Evolutionary conservation across 2,888 invertebrate species (phyloP), one percentile per base, ranked within the genome.

Genomic region (Hyles lineata): DNA sequence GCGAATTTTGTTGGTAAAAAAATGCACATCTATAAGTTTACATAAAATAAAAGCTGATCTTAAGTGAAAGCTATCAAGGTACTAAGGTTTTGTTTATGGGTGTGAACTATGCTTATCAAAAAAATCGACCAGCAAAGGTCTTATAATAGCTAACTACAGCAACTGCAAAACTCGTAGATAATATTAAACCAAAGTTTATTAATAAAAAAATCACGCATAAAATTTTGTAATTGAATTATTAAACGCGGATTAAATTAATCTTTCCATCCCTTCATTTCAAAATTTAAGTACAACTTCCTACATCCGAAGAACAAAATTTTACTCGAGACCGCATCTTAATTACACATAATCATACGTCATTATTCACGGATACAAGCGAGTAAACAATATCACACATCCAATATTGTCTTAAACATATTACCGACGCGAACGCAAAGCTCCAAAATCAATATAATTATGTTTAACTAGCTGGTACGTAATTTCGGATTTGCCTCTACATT

Each of bases 381-480:
- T 75, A 82, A 82, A 85, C 84, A 84, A 83, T 83, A 83, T 82
- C 82, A 79, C 80, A 83, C 79, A 85, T 83, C 80, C 79, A 83
- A 87, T 87, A 86, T 88, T 87, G 82, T 85, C 79, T 84, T 82
- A 78, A 83, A 84, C 83, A 83, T 86, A 82, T 83, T 67, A 23
- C 43, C 67, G 81, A 83, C 76, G 74, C 76, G 76, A 82, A 81
- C 80, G 74, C 82, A 83, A 85, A 84, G 83, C 83, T 83, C 77
- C 76, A 83, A 84, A 87, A 89, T 89, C 89, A 88, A 90, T 90
- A 87, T 88, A 86, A 86, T 86, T 80, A 82, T 84, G 83, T 88
- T 85, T 85, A 85, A 87, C 85, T 87, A 87, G 81, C 81, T 78
- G 78, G 79, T 79, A 80, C 75, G 84, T 87, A 85, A 90, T 88